Evolutionary conservation across 2,888 invertebrate species (phyloP), one percentile per base, ranked within the genome.

Genomic region (Drosophila macrothrix): DNA sequence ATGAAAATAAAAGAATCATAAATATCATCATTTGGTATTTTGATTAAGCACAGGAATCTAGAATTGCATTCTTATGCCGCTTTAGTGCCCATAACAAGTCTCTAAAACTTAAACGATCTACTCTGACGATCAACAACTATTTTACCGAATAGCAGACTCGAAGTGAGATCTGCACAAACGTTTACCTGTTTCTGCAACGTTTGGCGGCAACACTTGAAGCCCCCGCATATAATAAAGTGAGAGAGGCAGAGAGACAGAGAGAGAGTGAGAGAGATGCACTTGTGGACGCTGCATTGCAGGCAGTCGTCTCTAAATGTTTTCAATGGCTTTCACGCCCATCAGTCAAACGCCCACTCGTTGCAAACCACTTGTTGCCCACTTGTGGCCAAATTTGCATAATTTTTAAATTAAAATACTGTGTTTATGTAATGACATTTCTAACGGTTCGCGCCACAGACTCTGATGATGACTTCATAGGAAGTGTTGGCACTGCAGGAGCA

Each of bases 381-480:
- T 50, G 19, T n/a, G 67, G 46, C 58, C 50, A 73, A 68, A 88
- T 90, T 80, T 88, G 85, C 88, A 90, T 85, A 88, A 85, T 85
- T 90, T 85, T 55, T 55, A 62, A 90, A 85, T 85, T 88, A 88
- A 90, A 86, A 79, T 80, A 73, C 53, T 66, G 82, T 82, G 90
- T 84, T 84, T 84, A 84, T 81, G 82, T 87, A 84, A 84, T 88
- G 83, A 75, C 78, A 83, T 88, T 83, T 88, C 86, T 83, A 88
- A 89, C 90, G 90, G 76, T 81, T 50, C 33, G n/a, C 2, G 12
- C 46, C n/a, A 31, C 37, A 29, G 14, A 29, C 69, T 81, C 33
- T 12, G 55, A 2, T 56, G 84, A 84, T 87, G 90, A 89, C 88
- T 84, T 84, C 88, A 89, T 84, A 78, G 84, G 69, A 69, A 76